Evolutionary conservation across 2,113 vertebrate species (phyloP), one percentile per base, ranked within the genome.

Genomic region (Actenoides hombroni): DNA sequence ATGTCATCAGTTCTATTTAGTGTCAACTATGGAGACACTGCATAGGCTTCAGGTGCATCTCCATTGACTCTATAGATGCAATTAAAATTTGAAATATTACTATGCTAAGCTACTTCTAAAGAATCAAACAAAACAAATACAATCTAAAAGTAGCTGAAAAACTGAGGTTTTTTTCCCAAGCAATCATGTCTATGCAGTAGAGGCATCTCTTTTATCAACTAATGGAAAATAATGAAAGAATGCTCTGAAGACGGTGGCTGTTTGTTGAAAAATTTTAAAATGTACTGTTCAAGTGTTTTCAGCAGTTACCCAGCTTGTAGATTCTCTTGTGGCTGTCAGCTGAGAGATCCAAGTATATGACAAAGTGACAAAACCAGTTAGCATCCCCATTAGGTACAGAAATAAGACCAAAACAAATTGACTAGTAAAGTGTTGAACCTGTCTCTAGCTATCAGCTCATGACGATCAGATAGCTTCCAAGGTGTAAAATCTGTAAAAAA

Each of bases 311-410:
- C 65, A 79, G 26, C 48, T 85, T 83, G 44, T 33, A 86, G 19
- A 14, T 16, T 70, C 63, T 73, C 70, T 49, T 68, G 63, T 26
- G 48, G 35, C 42, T 95, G 64, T 75, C 64, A 94, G 61, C 48
- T 24, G 11, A 91, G 42, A 87, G 29, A 91, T 54, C 11, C 18
- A 84, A 87, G 39, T 81, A 70, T 84, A 73, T 81, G 86, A 94
- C 59, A 86, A 83, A 73, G 53, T 86, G 82, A 86, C 75, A 88
- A 79, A 91, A 86, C 44, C 89, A 40, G 9, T 79, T 88, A 94
- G 14, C 48, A 76, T 77, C 71, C 48, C 64, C 51, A 83, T 95
- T 92, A 93, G 25, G 37, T 73, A 65, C 11, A 73, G 74, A 77
- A 83, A 39, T 24, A 54, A 57, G 35, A 63, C 12, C 2, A 10